phyloP scores from a whole-genome alignment of 2,888 invertebrate species.

The Aphodius sticticus region DNA sequence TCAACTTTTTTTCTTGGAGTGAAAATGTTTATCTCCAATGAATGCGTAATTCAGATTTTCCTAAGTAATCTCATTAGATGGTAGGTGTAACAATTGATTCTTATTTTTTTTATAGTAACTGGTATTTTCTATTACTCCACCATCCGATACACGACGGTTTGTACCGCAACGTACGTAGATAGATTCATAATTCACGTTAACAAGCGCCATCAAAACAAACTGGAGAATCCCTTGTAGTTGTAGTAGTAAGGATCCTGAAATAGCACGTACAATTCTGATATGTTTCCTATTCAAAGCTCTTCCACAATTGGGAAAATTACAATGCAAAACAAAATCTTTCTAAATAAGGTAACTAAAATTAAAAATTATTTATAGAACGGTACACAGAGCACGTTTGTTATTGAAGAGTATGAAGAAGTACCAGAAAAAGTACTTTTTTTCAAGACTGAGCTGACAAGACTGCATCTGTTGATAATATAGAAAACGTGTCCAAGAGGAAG shows the following conservation, averaged over 20 bases:
- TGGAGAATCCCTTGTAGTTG: conserved; percentile 19
- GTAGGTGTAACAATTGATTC: background rate
- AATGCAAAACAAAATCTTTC: background rate
- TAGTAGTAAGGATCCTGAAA: conserved; percentile 13
- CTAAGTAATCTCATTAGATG: background rate
- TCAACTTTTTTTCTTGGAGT: background rate
- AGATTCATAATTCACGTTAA: conserved; percentile 39
- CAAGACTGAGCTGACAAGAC: too few species aligned
- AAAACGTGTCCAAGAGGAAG: too few species aligned
- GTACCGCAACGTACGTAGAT: conserved; percentile 41
- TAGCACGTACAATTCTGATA: conserved; percentile 8
- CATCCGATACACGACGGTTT: conserved; percentile 43
- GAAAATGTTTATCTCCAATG: conserved; percentile 11
- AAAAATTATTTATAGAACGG: background rate
- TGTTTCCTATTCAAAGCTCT: background rate
- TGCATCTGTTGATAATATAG: too few species aligned
- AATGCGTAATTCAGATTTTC: background rate
- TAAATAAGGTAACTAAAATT: background rate
- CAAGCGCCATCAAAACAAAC: conserved; percentile 30
- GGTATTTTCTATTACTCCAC: conserved; percentile 36
- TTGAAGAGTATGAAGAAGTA: conserved; percentile 58
- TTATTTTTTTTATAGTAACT: background rate
- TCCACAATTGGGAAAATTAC: background rate
- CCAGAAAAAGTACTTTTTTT: too few species aligned
- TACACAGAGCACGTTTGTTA: too few species aligned